These are phyloP conservation scores for Hetaerina titia DNA, from an alignment of 2,888 invertebrate species.

Conservation along the genomic window DNA sequence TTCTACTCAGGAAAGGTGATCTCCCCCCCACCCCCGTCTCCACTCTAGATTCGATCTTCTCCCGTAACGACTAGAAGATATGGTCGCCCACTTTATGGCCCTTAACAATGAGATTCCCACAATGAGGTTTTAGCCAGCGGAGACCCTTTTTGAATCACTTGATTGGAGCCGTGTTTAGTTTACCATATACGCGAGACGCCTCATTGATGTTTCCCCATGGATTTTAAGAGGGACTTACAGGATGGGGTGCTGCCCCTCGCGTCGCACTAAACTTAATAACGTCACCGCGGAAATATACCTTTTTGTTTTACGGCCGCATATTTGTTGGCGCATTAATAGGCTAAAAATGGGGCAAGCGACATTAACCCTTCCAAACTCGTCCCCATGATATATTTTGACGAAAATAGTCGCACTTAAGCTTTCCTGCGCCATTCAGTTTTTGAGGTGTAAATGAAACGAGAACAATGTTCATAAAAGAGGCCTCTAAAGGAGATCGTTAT, in stretches of 20 bases:
- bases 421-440: neutral
- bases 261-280: neutral
- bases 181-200: neutral
- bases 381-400: neutral
- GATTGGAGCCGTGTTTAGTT: neutral
- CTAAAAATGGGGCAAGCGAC: neutral
- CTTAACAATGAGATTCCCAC: constrained; percentile 38
- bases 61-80: constrained; percentile 32
- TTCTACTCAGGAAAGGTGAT: neutral
- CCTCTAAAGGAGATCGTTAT: neutral
- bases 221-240: neutral
- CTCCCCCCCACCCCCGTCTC: neutral
- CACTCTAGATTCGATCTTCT: constrained; percentile 26
- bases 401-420: neutral
- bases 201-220: neutral
- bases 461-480: neutral
- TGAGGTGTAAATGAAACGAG: neutral
- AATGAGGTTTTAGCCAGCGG: neutral
- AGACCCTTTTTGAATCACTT: constrained; percentile 22
- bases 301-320: constrained; percentile 45
- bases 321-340: constrained; percentile 43
- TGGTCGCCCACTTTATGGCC: neutral
- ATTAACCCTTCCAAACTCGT: neutral
- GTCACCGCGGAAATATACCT: constrained; percentile 2
- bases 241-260: neutral